phyloP scores from a whole-genome alignment of 1,140 invertebrate genomes.

The Bombyx mandarina region DNA sequence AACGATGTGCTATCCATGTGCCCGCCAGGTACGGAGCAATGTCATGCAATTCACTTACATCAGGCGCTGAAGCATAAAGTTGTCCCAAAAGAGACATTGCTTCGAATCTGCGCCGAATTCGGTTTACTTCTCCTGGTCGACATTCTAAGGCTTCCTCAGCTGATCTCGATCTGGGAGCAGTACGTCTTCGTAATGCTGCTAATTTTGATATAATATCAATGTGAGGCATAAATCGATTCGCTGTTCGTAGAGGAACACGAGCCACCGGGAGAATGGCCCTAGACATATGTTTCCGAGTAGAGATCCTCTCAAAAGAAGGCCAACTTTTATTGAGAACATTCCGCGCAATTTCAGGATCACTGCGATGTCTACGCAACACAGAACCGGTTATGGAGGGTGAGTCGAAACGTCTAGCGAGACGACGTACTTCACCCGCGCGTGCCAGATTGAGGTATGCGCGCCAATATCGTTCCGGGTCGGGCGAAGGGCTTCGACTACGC shows the following conservation, averaged over 20 bases:
- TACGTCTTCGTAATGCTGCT: conserved; percentile 76
- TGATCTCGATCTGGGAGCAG: conserved; percentile 44
- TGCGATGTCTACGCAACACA: conserved; percentile 75
- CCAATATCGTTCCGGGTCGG: conserved; percentile 78
- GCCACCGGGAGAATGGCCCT: conserved; percentile 74
- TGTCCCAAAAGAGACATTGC: conserved; percentile 79
- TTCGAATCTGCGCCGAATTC: conserved; percentile 78
- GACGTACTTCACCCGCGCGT: conserved; percentile 81
- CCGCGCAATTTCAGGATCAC: conserved; percentile 81
- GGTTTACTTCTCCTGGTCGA: conserved; percentile 77
- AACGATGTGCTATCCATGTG: conserved; percentile 82
- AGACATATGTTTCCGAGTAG: conserved; percentile 59
- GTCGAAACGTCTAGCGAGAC: conserved; percentile 82
- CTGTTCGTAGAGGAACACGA: conserved; percentile 74
- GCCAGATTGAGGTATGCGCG: conserved; percentile 78
- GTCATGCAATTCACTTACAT: conserved; percentile 81
- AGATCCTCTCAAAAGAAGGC: conserved; percentile 48
- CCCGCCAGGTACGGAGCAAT: conserved; percentile 83
- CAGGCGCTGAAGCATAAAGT: conserved; percentile 86
- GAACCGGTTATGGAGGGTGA: conserved; percentile 56
- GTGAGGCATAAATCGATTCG: conserved; percentile 86
- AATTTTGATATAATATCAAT: conserved; percentile 91
- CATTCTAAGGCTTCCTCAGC: conserved; percentile 65
- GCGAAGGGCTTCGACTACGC: conserved; percentile 76
- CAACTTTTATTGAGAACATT: conserved; percentile 70